Evolutionary conservation across 92 coral and sea anemone species (phyloP).

Genomic region (Phymanthus crucifer): DNA sequence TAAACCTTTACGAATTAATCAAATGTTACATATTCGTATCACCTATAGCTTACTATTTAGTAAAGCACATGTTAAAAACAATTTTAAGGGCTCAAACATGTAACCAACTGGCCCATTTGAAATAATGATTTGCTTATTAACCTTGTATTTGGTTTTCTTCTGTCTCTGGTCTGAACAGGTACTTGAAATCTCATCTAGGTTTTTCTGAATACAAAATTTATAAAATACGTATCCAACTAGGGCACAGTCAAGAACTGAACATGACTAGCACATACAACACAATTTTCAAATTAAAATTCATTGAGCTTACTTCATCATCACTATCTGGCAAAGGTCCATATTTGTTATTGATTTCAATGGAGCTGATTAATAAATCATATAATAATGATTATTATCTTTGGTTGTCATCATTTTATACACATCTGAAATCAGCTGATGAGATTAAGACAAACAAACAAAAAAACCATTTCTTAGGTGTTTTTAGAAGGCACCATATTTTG

Average conservation of each 20-base stretch:
- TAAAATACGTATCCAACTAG: neutral
- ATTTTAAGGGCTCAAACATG: too few species aligned
- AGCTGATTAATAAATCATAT: neutral
- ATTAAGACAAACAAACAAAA: conserved; percentile 2
- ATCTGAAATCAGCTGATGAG: neutral
- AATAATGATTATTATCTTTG: neutral
- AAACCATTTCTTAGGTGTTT: too few species aligned
- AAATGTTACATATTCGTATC: neutral
- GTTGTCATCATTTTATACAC: conserved; percentile 1
- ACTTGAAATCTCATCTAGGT: too few species aligned
- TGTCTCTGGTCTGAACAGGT: too few species aligned
- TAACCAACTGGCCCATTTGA: too few species aligned
- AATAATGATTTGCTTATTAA: too few species aligned
- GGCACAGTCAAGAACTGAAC: conserved; percentile 3
- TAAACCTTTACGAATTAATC: neutral
- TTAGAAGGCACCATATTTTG: neutral
- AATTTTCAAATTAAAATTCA: conserved; percentile 4
- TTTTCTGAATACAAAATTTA: too few species aligned
- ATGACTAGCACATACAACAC: neutral
- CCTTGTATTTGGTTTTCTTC: too few species aligned
- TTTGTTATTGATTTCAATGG: neutral
- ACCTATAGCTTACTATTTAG: too few species aligned
- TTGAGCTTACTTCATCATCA: conserved; percentile 5
- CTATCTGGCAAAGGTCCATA: conserved; percentile 6
- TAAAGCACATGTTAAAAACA: too few species aligned